Conservation (phyloP, 1,140 invertebrate genomes). For the Mactra quadrangularis region DNA sequence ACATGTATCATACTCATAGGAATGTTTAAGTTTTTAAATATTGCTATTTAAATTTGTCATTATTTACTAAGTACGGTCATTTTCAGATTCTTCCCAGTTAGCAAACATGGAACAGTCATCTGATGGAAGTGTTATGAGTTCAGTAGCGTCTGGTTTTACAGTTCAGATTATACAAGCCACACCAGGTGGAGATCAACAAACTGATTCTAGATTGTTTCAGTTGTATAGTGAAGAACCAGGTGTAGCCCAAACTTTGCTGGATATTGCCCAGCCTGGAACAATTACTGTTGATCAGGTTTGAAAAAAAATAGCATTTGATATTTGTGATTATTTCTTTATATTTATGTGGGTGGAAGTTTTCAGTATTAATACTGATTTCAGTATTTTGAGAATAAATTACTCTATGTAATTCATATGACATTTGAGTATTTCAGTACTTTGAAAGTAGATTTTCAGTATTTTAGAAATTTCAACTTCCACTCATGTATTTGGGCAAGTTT, state of each 20-base stretch:
- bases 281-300: constrained; percentile 14
- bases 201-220: background rate
- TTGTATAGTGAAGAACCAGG: constrained; percentile 24
- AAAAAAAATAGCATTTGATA: background rate
- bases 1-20: background rate
- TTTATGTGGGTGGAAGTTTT: background rate
- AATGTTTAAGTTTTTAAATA: background rate
- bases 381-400: no score
- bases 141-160: background rate
- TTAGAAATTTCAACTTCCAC: no score
- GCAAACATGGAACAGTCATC: background rate
- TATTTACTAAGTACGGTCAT: background rate
- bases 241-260: constrained; percentile 30
- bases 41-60: background rate
- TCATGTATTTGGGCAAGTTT: no score
- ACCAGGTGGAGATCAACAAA: background rate
- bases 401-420: no score
- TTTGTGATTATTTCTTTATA: background rate
- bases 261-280: constrained; percentile 27
- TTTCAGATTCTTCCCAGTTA: background rate
- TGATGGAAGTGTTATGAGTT: background rate
- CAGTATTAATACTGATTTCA: no score
- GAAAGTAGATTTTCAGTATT: no score
- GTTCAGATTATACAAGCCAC: constrained; percentile 22
- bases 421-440: no score